Evolutionary conservation across 2,797 vertebrate species (phyloP).

Genomic region (Paguma larvata): DNA sequence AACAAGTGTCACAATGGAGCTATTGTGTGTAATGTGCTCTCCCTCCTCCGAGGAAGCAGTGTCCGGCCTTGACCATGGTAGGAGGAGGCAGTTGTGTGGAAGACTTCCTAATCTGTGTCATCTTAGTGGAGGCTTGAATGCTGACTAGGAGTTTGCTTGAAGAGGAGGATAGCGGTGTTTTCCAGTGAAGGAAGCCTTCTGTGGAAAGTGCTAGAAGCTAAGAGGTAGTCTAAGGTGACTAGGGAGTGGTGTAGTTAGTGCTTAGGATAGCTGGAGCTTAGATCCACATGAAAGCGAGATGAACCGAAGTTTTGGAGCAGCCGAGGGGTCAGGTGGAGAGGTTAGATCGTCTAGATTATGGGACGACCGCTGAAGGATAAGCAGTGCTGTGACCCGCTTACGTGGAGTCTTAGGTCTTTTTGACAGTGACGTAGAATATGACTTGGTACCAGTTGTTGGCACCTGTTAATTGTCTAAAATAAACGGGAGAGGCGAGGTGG

Average conservation of each 20-base stretch:
- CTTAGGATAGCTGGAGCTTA: too few species aligned
- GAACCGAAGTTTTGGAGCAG: neutral
- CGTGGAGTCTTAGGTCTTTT: too few species aligned
- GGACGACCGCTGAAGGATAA: neutral
- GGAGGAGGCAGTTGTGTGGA: neutral
- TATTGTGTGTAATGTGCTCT: neutral
- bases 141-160: neutral
- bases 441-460: neutral
- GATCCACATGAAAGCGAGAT: accelerated
- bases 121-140: neutral
- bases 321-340: neutral
- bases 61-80: neutral
- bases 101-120: neutral
- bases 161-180: neutral
- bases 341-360: neutral
- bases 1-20: neutral
- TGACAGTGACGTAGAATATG: neutral
- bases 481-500: neutral
- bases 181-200: neutral
- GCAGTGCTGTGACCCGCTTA: neutral
- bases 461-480: neutral
- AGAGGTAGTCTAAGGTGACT: neutral
- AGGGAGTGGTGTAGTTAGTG: neutral
- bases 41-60: neutral
- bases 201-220: neutral